A percentile compares a stretch with the other conserved stretches of the same genome.
These are phyloP conservation scores for Leptodactylus fuscus DNA, from an alignment of 2,113 vertebrate species.

Conservation along the genomic window DNA sequence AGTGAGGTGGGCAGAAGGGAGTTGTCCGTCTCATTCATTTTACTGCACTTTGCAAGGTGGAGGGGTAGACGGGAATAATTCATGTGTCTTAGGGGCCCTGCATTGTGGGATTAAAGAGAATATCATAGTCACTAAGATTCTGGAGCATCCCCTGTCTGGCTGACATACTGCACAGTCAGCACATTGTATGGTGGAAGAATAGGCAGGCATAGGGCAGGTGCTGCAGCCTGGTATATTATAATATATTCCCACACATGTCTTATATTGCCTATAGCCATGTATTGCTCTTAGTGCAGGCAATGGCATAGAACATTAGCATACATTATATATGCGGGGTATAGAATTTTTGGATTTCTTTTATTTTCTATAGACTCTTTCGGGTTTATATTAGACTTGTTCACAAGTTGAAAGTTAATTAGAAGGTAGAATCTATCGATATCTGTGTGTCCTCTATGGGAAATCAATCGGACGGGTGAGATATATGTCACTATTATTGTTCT, in stretches of 20 bases:
- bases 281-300: neutral
- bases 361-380: neutral
- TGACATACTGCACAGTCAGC: conserved; percentile 40
- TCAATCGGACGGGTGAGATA: conserved; percentile 28
- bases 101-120: neutral
- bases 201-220: neutral
- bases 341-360: too few species aligned
- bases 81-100: conserved; percentile 3
- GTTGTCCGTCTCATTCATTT: conserved; percentile 35
- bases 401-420: conserved; percentile 31
- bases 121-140: neutral
- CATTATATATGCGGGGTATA: too few species aligned
- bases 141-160: neutral
- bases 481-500: neutral
- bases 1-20: conserved; percentile 42
- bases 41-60: conserved; percentile 14
- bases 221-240: conserved; percentile 17
- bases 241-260: neutral
- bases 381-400: neutral
- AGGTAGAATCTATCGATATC: neutral
- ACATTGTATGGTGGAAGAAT: conserved; percentile 34
- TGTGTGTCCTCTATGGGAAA: conserved; percentile 42
- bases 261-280: neutral
- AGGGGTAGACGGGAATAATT: neutral
- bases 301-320: neutral